These are phyloP conservation scores for Eupithecia vulgata DNA, from an alignment of 2,888 invertebrate species.

Conservation along the genomic window DNA sequence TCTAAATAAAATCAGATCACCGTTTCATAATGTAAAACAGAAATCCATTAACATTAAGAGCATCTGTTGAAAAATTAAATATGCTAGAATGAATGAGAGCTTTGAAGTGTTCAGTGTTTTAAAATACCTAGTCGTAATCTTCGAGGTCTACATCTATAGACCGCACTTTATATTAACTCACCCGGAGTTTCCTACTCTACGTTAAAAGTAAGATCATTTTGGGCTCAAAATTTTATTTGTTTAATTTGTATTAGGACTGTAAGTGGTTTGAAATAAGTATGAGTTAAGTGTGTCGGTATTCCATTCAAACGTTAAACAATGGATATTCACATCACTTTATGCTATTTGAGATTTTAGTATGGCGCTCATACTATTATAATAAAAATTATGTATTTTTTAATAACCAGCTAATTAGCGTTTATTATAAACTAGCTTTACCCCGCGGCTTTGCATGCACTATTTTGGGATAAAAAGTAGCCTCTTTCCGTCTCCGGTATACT, in stretches of 20 bases:
- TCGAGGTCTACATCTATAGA: not conserved
- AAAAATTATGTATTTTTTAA: not conserved
- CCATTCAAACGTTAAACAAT: no score
- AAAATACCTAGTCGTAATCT: not conserved
- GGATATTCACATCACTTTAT: no score
- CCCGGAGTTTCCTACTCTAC: not conserved
- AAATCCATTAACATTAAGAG: conserved; percentile 18
- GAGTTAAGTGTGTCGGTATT: no score
- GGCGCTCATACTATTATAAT: not conserved
- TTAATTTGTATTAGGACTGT: no score
- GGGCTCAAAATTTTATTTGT: not conserved
- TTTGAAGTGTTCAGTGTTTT: not conserved
- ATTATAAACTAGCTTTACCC: no score
- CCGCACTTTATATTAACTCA: not conserved
- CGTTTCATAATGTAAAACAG: conserved; percentile 22
- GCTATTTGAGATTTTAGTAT: not conserved
- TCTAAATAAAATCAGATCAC: conserved; percentile 12
- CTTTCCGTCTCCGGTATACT: no score
- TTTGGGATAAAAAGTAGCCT: no score
- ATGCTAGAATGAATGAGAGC: not conserved
- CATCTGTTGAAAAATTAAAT: conserved; percentile 6
- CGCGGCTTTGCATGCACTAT: no score
- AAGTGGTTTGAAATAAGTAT: no score
- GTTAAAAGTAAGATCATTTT: not conserved
- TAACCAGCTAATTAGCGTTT: no score